Base-by-base conservation (phyloP, 1,140 invertebrate genomes). In the Anadara kagoshimensis region DNA sequence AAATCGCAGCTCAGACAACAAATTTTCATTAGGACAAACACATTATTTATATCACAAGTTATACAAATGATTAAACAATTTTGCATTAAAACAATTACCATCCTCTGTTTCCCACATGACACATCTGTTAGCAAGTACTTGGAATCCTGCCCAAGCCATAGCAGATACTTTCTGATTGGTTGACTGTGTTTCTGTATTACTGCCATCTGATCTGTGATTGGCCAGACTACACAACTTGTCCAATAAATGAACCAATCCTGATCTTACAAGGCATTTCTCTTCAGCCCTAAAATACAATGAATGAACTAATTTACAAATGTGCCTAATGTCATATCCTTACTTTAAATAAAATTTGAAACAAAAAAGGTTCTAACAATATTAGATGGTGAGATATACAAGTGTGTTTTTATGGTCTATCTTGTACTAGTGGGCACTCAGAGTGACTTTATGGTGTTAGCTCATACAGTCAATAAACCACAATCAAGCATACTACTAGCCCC, bases 91-190 rank as follows among this genome's bases (percentile, higher is more conserved):
- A 53, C 16, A 61, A 82, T 78, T 62, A 88, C 87, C 83, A 71
- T 88, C 86, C 53, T 89, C 87, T 43, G 80, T 78, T 62, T 90
- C 87, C 89, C 89, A 90, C 66, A 80, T 83, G 18, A 90, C 87
- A 85, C 88, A 89, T 64, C 88, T 77, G 63, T 86, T 88, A 20
- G 88, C 86, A 16, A 90, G 75, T 22, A 89, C 87, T 74, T 89
- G 87, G 76, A 90, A 90, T 5, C 88, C 88, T n/a, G 86, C 87
- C 89, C 89, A 90, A 0, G 89, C 89, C 81, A 89, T 82, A 11
- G 85, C 79, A 0, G 89, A 86, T 18, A 89, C 85, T 61, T 81
- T 83, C 74, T 89, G 86, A 57, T 82, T 72, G 2, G 80, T 81
- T 16, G 81, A 80, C 71, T 87, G 85, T 22, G 67, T 78, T 36